Base-by-base conservation (phyloP, 2,113 vertebrate genomes). In the Chionodraco myersi region DNA sequence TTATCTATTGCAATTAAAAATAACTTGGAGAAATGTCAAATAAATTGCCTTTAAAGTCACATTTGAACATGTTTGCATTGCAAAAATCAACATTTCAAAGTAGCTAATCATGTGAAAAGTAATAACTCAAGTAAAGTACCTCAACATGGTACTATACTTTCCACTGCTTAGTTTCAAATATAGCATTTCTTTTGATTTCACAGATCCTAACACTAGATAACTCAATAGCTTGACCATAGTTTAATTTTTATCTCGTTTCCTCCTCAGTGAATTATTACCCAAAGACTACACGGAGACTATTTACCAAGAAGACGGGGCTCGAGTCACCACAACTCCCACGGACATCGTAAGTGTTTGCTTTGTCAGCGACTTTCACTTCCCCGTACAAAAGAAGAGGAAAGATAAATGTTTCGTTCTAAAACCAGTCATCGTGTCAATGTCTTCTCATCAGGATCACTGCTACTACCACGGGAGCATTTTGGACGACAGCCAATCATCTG, bases 391-490 rank as follows among this genome's bases (percentile, higher is more conserved):
- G 5, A 69, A 52, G 14, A 44, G 69, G 61, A 30, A 30, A 30
- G 4, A 30, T 30, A 30, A 30, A 30, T 30, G 30, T 30, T 3
- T 30, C 4, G 4, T 30, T 30, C 30, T 30, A 30, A 30, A 6
- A 0, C 10, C 16, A 9, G 3, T 63, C 6, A n/a, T 49, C 7
- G 10, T 30, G 7, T 10, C 60, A 21, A 18, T 75, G 16, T 18
- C 41, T 63, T 57, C 30, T 30, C n/a, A 0, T 16, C 86, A 96
- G 96, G 96, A 96, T 80, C 86, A 95, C 75, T 96, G 96, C 78
- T 96, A 96, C 86, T 96, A 96, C 77, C 95, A 95, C 0, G 96
- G 96, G 16, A 91, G 76, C 68, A 92, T 96, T 18, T 81, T 92
- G 64, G 91, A 94, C 0, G 94, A 95, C 70, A 92, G 72, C 1